Base-by-base conservation (phyloP, 2,113 vertebrate genomes). In the Archocentrus centrarchus region DNA sequence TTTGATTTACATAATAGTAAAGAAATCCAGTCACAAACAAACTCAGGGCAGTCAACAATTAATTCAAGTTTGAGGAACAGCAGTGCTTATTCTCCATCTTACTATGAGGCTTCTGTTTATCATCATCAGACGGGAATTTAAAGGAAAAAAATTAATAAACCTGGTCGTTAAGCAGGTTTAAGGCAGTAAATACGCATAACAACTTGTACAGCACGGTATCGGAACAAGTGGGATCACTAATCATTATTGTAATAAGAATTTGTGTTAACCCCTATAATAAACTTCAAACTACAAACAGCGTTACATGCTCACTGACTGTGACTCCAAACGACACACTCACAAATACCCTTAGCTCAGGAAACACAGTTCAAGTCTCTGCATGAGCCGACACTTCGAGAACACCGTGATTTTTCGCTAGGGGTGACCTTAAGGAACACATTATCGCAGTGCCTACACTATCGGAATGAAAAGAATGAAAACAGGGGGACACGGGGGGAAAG, bases 401-500 rank as follows among this genome's bases (percentile, higher is more conserved):
- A 55, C 8, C 60, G 76, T 22, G 80, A 57, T 77, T 81, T 84
- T 78, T 89, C 82, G 24, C 73, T 60, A 91, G 83, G 59, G 85
- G 89, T 87, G 89, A 93, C 91, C 87, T 80, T 53, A 18, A 50
- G 30, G 37, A 66, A 57, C 77, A 27, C 53, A 63, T 35, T 47
- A n/a, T 83, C 78, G 85, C 87, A 84, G 61, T 50, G 88, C 62
- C 59, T 68, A 84, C 85, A 83, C 90, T 55, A 39, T 82, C 60
- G 83, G 89, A 91, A 91, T 90, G 82, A 86, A 60, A 88, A 86
- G 83, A 57, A 77, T 11, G 80, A 73, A 53, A 76, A 63, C 35
- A 13, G 20, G 47, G 35, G 3, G 30, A 66, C 8, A 64, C 55
- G 17, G 20, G 27, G 7, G 4, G 3, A 32, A 35, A 47, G 41